Conservation (phyloP, 2,888 invertebrate genomes). For the Neuroscelio doddi region DNA sequence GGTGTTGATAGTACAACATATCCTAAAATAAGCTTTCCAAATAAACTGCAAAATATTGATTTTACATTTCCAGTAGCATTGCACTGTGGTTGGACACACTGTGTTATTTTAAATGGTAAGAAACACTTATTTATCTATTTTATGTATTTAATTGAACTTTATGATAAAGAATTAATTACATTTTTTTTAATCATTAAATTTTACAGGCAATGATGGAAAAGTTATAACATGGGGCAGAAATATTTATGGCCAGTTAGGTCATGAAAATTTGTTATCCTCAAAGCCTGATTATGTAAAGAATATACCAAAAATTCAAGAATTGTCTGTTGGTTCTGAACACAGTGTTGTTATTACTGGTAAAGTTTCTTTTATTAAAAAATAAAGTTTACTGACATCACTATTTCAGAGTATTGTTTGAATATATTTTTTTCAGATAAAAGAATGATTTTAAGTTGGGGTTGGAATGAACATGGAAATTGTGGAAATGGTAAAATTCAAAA, state of each 20-base stretch:
- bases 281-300: conserved; percentile 55
- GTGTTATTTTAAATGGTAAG: conserved; percentile 72
- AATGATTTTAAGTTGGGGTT: conserved; percentile 85
- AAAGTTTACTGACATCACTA: no score
- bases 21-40: conserved; percentile 75
- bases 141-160: no score
- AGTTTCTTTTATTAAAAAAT: neutral
- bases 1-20: no score
- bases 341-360: conserved; percentile 77
- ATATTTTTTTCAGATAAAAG: conserved; percentile 74
- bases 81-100: conserved; percentile 85
- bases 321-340: conserved; percentile 86
- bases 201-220: conserved; percentile 76
- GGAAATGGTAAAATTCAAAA: conserved; percentile 77
- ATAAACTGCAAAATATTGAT: conserved; percentile 73
- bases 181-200: conserved; percentile 1
- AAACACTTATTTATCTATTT: no score
- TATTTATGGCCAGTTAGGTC: conserved; percentile 85
- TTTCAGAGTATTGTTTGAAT: no score
- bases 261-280: conserved; percentile 58
- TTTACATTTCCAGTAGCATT: conserved; percentile 68
- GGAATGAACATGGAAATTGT: conserved; percentile 93
- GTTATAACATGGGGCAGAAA: conserved; percentile 87
- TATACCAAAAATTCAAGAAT: conserved; percentile 74
- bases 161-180: neutral